These are phyloP conservation scores for Rhodinocichla rosea DNA, from an alignment of 2,113 vertebrate species.

Conservation along the genomic window DNA sequence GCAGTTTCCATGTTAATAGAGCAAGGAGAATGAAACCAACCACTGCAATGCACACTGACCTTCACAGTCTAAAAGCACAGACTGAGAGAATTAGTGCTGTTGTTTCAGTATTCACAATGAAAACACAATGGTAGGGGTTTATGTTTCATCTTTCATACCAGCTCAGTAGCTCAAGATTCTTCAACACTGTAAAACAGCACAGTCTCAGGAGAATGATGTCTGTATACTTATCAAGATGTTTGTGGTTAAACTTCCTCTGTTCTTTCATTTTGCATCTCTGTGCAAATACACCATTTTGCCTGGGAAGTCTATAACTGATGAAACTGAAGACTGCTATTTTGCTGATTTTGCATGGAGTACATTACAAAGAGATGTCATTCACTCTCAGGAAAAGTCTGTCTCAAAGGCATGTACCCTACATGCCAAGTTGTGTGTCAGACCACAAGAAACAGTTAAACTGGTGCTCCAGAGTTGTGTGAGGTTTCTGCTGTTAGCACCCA, in stretches of 20 bases:
- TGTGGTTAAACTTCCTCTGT: constrained; percentile 19
- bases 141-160: not conserved
- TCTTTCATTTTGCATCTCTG: not conserved
- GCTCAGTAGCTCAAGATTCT: not conserved
- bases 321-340: constrained; percentile 52
- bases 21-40: not conserved
- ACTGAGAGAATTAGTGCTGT: not conserved
- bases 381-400: not conserved
- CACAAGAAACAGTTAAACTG: constrained; percentile 44
- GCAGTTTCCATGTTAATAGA: not conserved
- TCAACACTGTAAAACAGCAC: not conserved
- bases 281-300: constrained; percentile 16
- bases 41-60: not conserved
- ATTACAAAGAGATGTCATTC: constrained; percentile 48
- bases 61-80: not conserved
- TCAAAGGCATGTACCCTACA: not conserved
- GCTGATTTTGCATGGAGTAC: constrained; percentile 50
- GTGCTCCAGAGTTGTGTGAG: not conserved
- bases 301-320: constrained; percentile 20
- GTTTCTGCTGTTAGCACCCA: constrained; percentile 10
- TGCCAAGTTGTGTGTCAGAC: constrained; percentile 30
- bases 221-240: constrained; percentile 30
- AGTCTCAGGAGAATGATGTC: not conserved
- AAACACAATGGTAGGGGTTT: not conserved
- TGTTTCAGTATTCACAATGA: not conserved